Evolutionary conservation across 2,888 invertebrate species (phyloP).

Genomic region (Beris chalybata): DNA sequence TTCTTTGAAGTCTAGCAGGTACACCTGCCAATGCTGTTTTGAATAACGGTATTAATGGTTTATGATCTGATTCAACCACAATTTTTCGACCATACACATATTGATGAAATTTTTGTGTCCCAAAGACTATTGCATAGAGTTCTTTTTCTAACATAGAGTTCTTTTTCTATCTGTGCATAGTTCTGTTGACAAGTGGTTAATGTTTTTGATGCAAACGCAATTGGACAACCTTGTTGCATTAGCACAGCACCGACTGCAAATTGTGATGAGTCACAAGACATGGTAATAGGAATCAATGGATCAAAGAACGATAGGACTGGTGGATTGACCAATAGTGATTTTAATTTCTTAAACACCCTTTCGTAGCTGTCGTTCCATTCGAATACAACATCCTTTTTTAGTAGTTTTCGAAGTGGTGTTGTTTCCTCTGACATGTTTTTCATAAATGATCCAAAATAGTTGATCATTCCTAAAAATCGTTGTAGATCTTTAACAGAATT

Average conservation of each 20-base stretch:
- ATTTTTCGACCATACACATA: constrained; percentile 44
- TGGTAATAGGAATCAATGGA: neutral
- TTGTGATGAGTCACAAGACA: constrained; percentile 1
- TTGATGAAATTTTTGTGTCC: constrained; percentile 45
- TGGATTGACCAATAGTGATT: neutral
- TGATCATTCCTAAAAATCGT: neutral
- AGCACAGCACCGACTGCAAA: neutral
- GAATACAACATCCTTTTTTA: neutral
- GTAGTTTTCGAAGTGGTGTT: neutral
- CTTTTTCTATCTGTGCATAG: constrained; percentile 42
- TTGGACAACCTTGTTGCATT: neutral
- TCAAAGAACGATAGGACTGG: neutral
- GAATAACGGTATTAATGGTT: constrained; percentile 44
- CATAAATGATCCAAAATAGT: neutral
- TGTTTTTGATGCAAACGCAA: too few relatives aligned
- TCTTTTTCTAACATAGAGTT: constrained; percentile 47
- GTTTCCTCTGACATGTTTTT: constrained; percentile 1
- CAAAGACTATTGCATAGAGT: constrained; percentile 45
- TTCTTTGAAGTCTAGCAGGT: constrained; percentile 44
- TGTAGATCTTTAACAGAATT: neutral
- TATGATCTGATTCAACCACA: constrained; percentile 42
- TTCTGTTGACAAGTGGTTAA: too few relatives aligned
- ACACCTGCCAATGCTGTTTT: constrained; percentile 38
- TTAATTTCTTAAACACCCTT: neutral
- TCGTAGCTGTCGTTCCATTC: neutral